Base-by-base conservation (phyloP, 1,140 invertebrate genomes). In the Drosophila littoralis region DNA sequence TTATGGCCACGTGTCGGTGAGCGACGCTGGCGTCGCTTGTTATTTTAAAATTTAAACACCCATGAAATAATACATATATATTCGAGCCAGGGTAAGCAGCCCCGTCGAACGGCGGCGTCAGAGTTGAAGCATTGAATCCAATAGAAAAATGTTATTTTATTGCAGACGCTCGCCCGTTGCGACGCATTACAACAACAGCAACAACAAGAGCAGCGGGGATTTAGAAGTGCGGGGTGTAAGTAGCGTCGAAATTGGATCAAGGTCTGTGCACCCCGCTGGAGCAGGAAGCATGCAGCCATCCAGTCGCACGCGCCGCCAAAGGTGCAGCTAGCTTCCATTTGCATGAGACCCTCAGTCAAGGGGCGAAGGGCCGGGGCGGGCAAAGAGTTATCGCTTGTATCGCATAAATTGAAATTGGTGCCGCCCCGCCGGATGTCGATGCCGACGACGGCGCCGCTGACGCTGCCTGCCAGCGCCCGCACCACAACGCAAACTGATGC, bases 21-120 rank as follows among this genome's bases (percentile, higher is more conserved):
- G 13, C 68, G 38, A 45, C 63, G 67, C 55, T 46, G 76, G 55
- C 78, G 79, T 86, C 82, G 82, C 71, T 86, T 86, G 83, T 88
- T 88, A 88, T 88, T 88, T 88, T 88, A 88, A 88, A 88, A 88
- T 88, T 88, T 88, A 88, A 88, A 88, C 83, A 88, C 79, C 83
- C 83, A 88, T 88, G 83, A 88, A 88, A 88, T 88, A 88, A 88
- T 88, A 88, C 88, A 88, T 88, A 75, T 88, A 88, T 88, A 75
- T 70, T 35, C 57, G 36, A 33, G 48, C 55, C 48, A 36, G 28
- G 17, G 22, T 28, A 28, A 28, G 4, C 22, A 28, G 22, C 3
- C 40, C 65, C 22, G 36, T 48, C 46, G 22, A 28, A 51, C 64
- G 58, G 57, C 51, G n/a, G 15, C 57, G 42, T 61, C 57, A 43